phyloP scores from a whole-genome alignment of 2,888 invertebrate genomes.

The Tribolium freemani region DNA sequence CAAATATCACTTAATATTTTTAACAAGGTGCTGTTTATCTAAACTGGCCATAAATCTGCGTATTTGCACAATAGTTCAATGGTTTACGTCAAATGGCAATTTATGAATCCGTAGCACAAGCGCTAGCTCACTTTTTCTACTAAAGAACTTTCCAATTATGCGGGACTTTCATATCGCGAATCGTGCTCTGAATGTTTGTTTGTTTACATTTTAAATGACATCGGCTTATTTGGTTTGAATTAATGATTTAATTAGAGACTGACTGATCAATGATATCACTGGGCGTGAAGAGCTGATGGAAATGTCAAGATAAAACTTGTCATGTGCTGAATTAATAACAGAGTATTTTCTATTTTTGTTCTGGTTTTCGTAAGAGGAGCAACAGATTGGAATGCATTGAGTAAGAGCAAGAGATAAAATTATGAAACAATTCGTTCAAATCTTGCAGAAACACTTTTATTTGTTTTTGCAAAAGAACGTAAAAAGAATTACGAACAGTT shows the following conservation, averaged over 20 bases:
- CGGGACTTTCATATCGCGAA: not conserved
- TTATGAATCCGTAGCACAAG: not conserved
- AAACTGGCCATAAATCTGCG: slow-evolving; percentile 13
- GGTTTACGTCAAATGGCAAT: slow-evolving; percentile 6
- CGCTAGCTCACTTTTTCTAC: not conserved
- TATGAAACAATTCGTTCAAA: too few species aligned
- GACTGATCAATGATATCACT: not conserved
- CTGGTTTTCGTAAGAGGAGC: not conserved
- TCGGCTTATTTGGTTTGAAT: not conserved
- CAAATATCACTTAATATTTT: too few species aligned
- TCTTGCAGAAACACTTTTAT: too few species aligned
- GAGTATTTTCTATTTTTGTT: not conserved
- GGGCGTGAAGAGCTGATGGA: not conserved
- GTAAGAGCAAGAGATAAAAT: too few species aligned
- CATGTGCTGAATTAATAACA: not conserved
- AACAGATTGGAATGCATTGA: too few species aligned
- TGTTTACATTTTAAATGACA: not conserved
- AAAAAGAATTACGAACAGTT: too few species aligned
- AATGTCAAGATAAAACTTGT: not conserved
- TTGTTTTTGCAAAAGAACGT: too few species aligned
- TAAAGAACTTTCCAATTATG: not conserved
- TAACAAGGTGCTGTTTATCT: not conserved
- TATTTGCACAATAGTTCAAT: slow-evolving; percentile 19
- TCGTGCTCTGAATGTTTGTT: not conserved
- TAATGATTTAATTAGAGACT: not conserved